Conservation (phyloP, 2,888 invertebrate species). For the Ennomos fuscantarius region DNA sequence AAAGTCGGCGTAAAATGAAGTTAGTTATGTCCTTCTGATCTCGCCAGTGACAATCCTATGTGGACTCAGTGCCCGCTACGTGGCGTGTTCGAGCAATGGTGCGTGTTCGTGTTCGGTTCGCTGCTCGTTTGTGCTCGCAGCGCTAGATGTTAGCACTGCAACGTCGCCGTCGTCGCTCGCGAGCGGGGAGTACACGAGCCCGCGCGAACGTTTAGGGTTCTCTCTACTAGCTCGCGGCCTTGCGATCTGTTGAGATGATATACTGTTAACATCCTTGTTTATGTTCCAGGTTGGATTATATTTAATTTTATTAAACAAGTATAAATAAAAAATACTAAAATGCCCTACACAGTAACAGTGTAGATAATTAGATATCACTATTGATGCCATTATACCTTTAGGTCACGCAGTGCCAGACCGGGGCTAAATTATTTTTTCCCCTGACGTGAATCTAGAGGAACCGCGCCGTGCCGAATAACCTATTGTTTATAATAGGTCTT, state of each 20-base stretch:
- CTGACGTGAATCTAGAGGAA: too few species aligned
- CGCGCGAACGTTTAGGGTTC: conserved; percentile 49
- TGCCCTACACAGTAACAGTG: too few species aligned
- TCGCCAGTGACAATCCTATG: conserved; percentile 18
- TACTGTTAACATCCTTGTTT: too few species aligned
- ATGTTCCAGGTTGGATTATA: too few species aligned
- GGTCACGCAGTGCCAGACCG: too few species aligned
- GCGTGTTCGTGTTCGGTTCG: conserved; percentile 54
- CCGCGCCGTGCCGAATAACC: too few species aligned
- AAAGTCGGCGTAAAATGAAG: neutral
- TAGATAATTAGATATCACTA: too few species aligned
- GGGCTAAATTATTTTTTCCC: too few species aligned
- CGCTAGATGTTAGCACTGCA: conserved; percentile 51
- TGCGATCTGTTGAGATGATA: conserved; percentile 39
- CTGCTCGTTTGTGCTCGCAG: conserved; percentile 14
- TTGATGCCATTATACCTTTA: too few species aligned
- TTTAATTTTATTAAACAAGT: too few species aligned
- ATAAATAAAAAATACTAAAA: too few species aligned
- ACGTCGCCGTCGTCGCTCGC: conserved; percentile 68
- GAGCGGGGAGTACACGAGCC: conserved; percentile 67
- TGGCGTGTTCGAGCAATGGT: conserved; percentile 73
- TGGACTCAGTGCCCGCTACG: conserved; percentile 50
- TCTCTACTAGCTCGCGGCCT: conserved; percentile 45
- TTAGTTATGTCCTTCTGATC: conserved; percentile 6
- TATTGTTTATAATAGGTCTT: too few species aligned